Base-by-base conservation (phyloP, 2,888 invertebrate genomes). In the Spodoptera exigua region DNA sequence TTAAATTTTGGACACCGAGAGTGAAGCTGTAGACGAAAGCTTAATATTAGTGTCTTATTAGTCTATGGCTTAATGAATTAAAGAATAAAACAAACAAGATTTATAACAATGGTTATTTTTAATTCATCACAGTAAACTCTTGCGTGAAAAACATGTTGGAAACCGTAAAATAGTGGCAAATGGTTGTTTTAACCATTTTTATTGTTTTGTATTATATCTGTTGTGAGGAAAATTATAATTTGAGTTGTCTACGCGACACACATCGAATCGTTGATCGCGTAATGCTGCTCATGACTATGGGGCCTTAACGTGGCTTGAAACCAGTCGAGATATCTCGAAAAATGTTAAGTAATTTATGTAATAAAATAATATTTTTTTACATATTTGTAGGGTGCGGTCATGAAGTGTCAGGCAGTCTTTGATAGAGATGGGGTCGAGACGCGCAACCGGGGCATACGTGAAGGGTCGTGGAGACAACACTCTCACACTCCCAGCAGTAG, bases 371-470 rank as follows among this genome's bases (percentile, higher is more conserved):
- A 27, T 9, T 27, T 27, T 27, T 27, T 27, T 27, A 27, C 7
- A 27, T 27, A 7, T 9, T 27, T 7, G 27, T 27, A 27, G 27
- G 27, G 27, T 27, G 27, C 10, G 21, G 36, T 70, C 68, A 70
- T 4, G 84, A 72, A n/a, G 88, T 51, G 14, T 88, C 88, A 0
- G 93, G 92, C 70, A 93, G 83, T 1, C 93, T 84, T 75, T 93
- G 93, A 83, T 92, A 94, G 57, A 93, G 87, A 39, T 88, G 89
- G 3, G 94, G 94, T 0, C 92, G 96, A 2, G 97, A 96, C n/a
- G 98, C 96, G 92, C 99, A 99, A 41, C 98, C 99, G 13, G 99
- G 99, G 89, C 99, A 99, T 37, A 98, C 97, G 89, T 99, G 99
- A 53, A 99, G 94, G 0, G 98, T 97, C 77, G 98, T 98, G 74